A percentile compares a stretch with the other conserved stretches of the same genome.
Conservation (phyloP, 2,888 invertebrate species). For the Scaeva pyrastri region DNA sequence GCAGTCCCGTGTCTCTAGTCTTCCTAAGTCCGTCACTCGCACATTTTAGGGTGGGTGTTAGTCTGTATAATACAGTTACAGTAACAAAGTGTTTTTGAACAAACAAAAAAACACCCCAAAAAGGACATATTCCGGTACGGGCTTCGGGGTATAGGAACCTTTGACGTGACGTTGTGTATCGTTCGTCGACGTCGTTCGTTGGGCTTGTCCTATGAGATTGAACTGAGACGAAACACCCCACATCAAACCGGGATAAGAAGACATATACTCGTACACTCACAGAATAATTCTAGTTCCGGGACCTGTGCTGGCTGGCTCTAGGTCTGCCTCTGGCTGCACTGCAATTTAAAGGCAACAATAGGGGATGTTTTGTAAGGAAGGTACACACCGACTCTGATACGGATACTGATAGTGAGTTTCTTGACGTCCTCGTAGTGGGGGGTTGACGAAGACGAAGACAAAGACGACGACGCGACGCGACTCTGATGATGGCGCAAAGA, state of each 20-base stretch:
- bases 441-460: slow-evolving; percentile 8
- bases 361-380: slow-evolving; percentile 50
- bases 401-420: slow-evolving; percentile 12
- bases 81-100: slow-evolving; percentile 15
- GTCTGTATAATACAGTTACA: slow-evolving; percentile 31
- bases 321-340: background rate
- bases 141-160: background rate
- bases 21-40: slow-evolving; percentile 26
- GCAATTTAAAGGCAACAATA: slow-evolving; percentile 22
- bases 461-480: slow-evolving; percentile 7
- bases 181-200: too few species aligned
- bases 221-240: slow-evolving; percentile 74
- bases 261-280: slow-evolving; percentile 43
- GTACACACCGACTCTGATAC: background rate
- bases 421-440: background rate
- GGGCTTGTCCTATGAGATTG: slow-evolving; percentile 67
- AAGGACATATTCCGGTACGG: slow-evolving; percentile 57
- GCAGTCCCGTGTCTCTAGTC: too few species aligned
- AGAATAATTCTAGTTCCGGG: slow-evolving; percentile 20
- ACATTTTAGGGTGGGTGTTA: slow-evolving; percentile 58
- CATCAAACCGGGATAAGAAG: slow-evolving; percentile 41
- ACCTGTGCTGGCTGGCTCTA: slow-evolving; percentile 3
- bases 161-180: slow-evolving; percentile 35
- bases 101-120: slow-evolving; percentile 23
- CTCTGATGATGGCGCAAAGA: slow-evolving; percentile 39